phyloP scores from a whole-genome alignment of 1,140 invertebrate genomes.

The Acromyrmex heyeri region DNA sequence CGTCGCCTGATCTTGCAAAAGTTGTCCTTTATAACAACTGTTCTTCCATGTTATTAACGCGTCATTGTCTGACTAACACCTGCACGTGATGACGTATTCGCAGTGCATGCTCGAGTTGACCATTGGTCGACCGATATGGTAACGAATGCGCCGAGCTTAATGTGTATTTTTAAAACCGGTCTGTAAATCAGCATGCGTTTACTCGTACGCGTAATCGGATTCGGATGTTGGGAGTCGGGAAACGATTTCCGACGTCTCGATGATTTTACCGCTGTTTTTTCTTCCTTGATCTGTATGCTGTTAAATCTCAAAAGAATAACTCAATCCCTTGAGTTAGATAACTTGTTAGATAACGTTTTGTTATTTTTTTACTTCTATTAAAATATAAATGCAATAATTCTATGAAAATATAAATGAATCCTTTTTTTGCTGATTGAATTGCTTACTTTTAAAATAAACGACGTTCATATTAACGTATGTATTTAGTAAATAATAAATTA shows the following conservation, averaged over 20 bases:
- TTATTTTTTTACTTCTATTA: too few species aligned
- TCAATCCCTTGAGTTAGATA: too few species aligned
- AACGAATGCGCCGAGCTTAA: slow-evolving; percentile 36
- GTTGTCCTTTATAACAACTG: background rate
- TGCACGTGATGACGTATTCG: slow-evolving; percentile 46
- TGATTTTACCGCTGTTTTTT: background rate
- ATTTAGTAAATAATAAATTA: too few species aligned
- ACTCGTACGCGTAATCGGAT: slow-evolving; percentile 18
- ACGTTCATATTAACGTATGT: too few species aligned
- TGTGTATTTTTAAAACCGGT: slow-evolving; percentile 45
- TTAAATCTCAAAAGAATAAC: too few species aligned
- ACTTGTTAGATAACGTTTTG: too few species aligned
- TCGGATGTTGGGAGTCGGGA: background rate
- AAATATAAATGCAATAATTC: too few species aligned
- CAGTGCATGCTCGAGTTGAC: slow-evolving; percentile 35
- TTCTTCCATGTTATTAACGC: slow-evolving; percentile 44
- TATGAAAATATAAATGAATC: too few species aligned
- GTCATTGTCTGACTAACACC: slow-evolving; percentile 48
- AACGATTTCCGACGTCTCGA: background rate
- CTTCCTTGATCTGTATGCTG: too few species aligned
- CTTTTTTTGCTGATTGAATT: too few species aligned
- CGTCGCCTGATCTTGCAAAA: background rate
- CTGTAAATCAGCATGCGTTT: slow-evolving; percentile 44
- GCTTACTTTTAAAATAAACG: too few species aligned
- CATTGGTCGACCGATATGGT: slow-evolving; percentile 58